Evolutionary conservation across 2,797 vertebrate genomes (phyloP), one percentile per base, ranked within the genome.

Genomic region (Microctenopoma stevenorrisi): DNA sequence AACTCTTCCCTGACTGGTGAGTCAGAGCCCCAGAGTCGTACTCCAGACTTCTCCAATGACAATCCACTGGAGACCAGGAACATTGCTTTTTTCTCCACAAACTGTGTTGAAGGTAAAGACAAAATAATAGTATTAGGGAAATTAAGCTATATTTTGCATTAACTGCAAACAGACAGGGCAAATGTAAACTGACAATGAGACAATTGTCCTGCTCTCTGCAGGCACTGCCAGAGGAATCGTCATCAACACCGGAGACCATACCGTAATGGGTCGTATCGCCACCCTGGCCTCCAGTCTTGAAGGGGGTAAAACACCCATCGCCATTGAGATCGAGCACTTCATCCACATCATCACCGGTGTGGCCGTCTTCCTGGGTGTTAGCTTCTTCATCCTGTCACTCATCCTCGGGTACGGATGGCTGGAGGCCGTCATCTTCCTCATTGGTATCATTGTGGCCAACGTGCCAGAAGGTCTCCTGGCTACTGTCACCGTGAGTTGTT

Each of bases 1-100:
- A 99, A 99, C 89, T 99, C 98, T 22, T 98, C 97, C 1, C 96
- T 99, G 57, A 99, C 98, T 1, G 98, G 98, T 54, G 98, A 99
- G 90, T 99, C 98, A 0, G 98, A 99, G 64, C 98, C 98, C 13
- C 98, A 99, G 82, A 97, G 95, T 28, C 94, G 98, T 48, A 95
- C 96, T 74, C 97, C 98, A 1, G 97, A 99, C 57, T 97, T 97
- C 89, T 96, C 98, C 71, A 95, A 97, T 3, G 98, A 99, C 25
- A 99, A 98, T 84, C 97, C 97, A 0, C 88, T 99, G 84, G 97
- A 99, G 78, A 99, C 97, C 0, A 95, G 96, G 69, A 99, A 99
- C 72, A 99, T 99, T 43, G 95, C 93, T 9, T 99, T 99, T 87
- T 99, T 99, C 81, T 99, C 98, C 13, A 99, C 97, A 74, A 99